Conservation (phyloP, 1,140 invertebrate genomes). For the Euwallacea similis region DNA sequence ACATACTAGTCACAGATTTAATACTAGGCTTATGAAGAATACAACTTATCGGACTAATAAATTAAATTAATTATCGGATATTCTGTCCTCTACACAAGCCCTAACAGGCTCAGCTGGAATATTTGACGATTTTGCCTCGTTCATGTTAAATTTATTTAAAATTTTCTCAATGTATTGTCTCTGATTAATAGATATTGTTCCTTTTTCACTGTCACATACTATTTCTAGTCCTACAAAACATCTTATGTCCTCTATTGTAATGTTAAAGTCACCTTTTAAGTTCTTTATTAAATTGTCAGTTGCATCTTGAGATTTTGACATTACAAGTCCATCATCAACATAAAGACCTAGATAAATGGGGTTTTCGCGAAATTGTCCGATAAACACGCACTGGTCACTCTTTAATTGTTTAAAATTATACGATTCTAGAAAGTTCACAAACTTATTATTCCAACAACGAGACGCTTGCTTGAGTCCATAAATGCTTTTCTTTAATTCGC, state of each 20-base stretch:
- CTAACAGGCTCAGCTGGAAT: not conserved
- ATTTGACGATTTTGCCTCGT: not conserved
- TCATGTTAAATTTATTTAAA: not conserved
- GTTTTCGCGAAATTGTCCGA: not conserved
- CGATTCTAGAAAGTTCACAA: not conserved
- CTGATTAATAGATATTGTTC: not conserved
- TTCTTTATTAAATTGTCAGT: not conserved
- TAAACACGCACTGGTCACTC: not conserved
- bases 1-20: too few species aligned
- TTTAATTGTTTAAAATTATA: conserved; percentile 2
- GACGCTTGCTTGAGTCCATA: conserved; percentile 18
- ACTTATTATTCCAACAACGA: conserved; percentile 15
- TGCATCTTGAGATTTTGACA: conserved; percentile 2
- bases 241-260: not conserved
- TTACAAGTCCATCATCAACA: conserved; percentile 8
- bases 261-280: not conserved
- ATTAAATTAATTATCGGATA: too few species aligned
- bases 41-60: too few species aligned
- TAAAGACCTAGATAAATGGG: conserved; percentile 1
- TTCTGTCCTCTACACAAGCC: too few species aligned
- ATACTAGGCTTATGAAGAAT: too few species aligned
- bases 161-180: not conserved
- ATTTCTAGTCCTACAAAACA: not conserved
- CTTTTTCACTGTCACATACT: not conserved
- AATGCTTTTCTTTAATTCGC: conserved; percentile 13